Evolutionary conservation across 2,888 invertebrate genomes (phyloP).

Genomic region (Chloroclystis v-ata): DNA sequence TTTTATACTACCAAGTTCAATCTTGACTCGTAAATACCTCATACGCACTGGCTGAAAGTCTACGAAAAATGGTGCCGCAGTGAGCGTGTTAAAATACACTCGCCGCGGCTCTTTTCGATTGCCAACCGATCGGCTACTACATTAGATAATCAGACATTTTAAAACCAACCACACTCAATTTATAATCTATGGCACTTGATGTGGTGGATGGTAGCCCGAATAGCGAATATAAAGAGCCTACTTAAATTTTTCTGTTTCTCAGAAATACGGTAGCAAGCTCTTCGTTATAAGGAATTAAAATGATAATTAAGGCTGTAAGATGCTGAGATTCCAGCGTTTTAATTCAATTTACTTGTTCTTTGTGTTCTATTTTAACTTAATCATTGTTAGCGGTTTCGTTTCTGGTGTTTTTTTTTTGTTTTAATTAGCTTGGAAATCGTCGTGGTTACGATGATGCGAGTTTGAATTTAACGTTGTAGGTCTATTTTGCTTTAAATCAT

Average conservation of each 20-base stretch:
- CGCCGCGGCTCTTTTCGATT: too few species aligned
- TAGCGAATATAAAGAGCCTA: constrained; percentile 42
- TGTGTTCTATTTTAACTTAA: constrained; percentile 34
- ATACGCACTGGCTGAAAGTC: too few species aligned
- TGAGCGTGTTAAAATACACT: too few species aligned
- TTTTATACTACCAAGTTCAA: too few species aligned
- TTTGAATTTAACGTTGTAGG: background rate
- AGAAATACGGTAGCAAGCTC: constrained; percentile 51
- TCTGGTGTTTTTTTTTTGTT: constrained; percentile 25
- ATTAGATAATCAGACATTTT: too few species aligned
- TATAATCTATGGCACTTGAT: constrained; percentile 24
- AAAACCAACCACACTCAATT: constrained; percentile 29
- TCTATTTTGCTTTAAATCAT: background rate
- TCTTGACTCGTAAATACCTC: too few species aligned
- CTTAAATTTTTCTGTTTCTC: constrained; percentile 44
- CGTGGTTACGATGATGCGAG: constrained; percentile 21
- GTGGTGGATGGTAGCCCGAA: constrained; percentile 15
- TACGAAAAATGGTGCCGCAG: too few species aligned
- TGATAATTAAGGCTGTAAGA: constrained; percentile 53
- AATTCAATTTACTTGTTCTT: constrained; percentile 38
- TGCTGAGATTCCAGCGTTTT: constrained; percentile 42
- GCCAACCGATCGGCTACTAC: too few species aligned
- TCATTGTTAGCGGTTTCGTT: constrained; percentile 32
- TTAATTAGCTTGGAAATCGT: constrained; percentile 27
- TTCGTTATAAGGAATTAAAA: constrained; percentile 56